Evolutionary conservation across 2,797 vertebrate genomes (phyloP).

Genomic region (Spinibarbus caldwelli): DNA sequence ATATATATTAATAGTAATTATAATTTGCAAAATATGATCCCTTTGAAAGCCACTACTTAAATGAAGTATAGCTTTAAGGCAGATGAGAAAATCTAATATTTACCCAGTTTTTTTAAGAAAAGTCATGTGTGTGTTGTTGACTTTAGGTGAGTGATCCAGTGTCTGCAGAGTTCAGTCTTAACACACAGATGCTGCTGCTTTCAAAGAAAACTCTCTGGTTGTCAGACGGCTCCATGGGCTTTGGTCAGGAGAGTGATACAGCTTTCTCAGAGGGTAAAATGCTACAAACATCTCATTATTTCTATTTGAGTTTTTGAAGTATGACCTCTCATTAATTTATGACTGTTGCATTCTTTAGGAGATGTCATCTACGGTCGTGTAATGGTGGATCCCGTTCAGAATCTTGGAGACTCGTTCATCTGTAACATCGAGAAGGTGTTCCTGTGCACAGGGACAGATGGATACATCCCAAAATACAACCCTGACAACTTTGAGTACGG

Average conservation of each 20-base stretch:
- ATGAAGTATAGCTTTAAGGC: background rate
- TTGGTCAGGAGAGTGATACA: slow-evolving; percentile 88
- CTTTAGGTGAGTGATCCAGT: slow-evolving; percentile 94
- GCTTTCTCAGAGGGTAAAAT: slow-evolving; percentile 88
- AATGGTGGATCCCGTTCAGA: slow-evolving; percentile 97
- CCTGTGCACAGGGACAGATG: slow-evolving; percentile 91
- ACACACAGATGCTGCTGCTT: slow-evolving; percentile 92
- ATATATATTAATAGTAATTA: no score
- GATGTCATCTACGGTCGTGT: slow-evolving; percentile 91
- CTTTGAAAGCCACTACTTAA: no score
- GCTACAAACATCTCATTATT: background rate
- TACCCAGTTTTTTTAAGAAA: background rate
- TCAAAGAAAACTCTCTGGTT: slow-evolving; percentile 91
- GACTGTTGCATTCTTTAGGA: slow-evolving; percentile 72
- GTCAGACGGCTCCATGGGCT: slow-evolving; percentile 93
- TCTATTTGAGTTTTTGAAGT: background rate
- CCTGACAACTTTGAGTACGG: slow-evolving; percentile 89
- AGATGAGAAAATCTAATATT: background rate
- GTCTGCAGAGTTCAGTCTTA: slow-evolving; percentile 92
- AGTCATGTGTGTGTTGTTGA: background rate
- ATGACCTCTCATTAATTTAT: background rate
- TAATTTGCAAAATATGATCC: no score
- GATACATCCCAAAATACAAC: slow-evolving; percentile 93
- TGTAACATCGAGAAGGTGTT: slow-evolving; percentile 96
- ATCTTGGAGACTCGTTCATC: slow-evolving; percentile 91